A percentile compares a stretch with the other conserved stretches of the same genome.
These are phyloP conservation scores for Dichetophora obliterata DNA, from an alignment of 2,888 invertebrate genomes.

Conservation along the genomic window DNA sequence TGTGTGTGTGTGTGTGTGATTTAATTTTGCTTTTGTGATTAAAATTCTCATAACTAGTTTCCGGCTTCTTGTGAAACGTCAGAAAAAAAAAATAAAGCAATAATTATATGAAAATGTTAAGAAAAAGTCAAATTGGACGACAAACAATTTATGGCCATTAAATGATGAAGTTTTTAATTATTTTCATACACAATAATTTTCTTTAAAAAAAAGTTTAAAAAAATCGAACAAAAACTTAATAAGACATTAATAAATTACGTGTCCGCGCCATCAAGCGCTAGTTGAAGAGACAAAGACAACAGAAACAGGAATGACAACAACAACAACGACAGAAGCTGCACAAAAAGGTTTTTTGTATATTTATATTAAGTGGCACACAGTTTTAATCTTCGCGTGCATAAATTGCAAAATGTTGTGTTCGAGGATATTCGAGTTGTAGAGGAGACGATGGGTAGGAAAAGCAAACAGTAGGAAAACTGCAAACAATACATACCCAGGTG, in stretches of 20 bases:
- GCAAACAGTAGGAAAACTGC: neutral
- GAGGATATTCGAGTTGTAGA: conserved; percentile 2
- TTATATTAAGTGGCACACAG: conserved; percentile 21
- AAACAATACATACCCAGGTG: neutral
- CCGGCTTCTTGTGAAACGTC: neutral
- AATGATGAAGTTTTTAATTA: neutral
- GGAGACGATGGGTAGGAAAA: neutral
- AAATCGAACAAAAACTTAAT: neutral
- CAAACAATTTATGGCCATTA: conserved; percentile 7
- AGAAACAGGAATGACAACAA: neutral
- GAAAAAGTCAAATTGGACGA: neutral
- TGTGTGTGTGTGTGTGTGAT: neutral
- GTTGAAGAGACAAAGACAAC: neutral
- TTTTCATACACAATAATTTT: neutral
- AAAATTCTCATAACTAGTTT: conserved; percentile 3
- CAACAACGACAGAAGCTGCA: neutral
- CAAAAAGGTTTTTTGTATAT: conserved; percentile 2
- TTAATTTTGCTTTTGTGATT: neutral
- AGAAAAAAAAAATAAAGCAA: no score
- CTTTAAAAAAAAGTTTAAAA: neutral
- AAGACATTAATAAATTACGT: neutral
- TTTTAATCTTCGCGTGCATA: conserved; percentile 31
- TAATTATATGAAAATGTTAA: neutral
- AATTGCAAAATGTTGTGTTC: conserved; percentile 24
- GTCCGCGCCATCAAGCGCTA: neutral